Evolutionary conservation across 1,140 invertebrate species (phyloP).

Genomic region (Amyelois transitella): DNA sequence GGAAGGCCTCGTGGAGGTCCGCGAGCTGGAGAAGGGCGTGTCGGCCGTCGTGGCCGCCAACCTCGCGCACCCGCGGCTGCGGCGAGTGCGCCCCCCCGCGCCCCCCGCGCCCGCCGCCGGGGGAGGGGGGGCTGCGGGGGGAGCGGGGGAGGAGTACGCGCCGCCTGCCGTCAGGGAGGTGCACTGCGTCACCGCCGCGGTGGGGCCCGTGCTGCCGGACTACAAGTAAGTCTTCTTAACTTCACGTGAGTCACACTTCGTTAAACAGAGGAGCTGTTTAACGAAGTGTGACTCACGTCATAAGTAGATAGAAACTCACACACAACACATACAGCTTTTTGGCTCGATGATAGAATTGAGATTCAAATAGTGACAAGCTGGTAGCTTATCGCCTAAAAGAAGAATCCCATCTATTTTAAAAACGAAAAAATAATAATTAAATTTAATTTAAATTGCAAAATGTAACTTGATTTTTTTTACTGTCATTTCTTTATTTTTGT

Average conservation of each 20-base stretch:
- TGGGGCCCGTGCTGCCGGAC: constrained; percentile 78
- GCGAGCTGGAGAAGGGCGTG: constrained; percentile 83
- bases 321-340: too few species aligned
- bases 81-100: constrained; percentile 26
- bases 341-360: too few species aligned
- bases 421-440: too few species aligned
- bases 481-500: background rate
- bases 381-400: too few species aligned
- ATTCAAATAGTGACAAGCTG: too few species aligned
- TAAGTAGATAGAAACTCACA: too few species aligned
- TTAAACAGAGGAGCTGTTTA: too few species aligned
- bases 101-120: constrained; percentile 46
- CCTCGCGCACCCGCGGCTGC: constrained; percentile 70
- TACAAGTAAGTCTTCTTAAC: constrained; percentile 33
- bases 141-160: constrained; percentile 27
- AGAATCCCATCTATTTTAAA: too few species aligned
- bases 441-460: too few species aligned
- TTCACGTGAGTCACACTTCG: background rate
- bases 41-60: constrained; percentile 80
- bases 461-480: too few species aligned
- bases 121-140: constrained; percentile 57
- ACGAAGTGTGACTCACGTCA: too few species aligned
- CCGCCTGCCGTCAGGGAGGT: constrained; percentile 79
- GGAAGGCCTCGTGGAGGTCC: constrained; percentile 79
- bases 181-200: constrained; percentile 80